Base-by-base conservation (phyloP, 2,888 invertebrate genomes). In the Diadromus collaris region DNA sequence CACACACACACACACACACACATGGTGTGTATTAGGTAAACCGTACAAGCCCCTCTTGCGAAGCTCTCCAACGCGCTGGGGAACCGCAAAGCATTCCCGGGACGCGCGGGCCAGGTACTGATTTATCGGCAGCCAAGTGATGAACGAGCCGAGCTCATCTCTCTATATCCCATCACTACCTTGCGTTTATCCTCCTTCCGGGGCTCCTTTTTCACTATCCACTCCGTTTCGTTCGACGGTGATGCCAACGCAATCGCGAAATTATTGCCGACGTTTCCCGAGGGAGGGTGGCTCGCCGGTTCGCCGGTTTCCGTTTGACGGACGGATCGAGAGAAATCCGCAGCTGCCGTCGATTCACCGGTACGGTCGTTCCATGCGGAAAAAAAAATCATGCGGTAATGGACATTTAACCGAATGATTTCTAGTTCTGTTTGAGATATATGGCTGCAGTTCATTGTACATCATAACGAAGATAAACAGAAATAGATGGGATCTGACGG, bases 31-130 rank as follows among this genome's bases (percentile, higher is more conserved):
- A 77, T 80, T 80, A 74, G 73, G 70, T 68, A 67, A 41, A 21
- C 21, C 13, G 27, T 51, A 74, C 69, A 54, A 78, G 70, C 63
- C 79, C 78, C 78, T 79, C 80, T 88, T 86, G 87, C 86, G 86
- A 86, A 86, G 86, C 85, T 86, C 86, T 87, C 89, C 86, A 87
- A 88, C 88, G 84, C 89, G 87, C 87, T 88, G 88, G 89, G 88
- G 87, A 87, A 89, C 89, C 89, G 87, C 89, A 87, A 88, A 87
- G 86, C 87, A 87, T 88, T 87, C 85, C 85, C 79, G 74, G 77
- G 68, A 71, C 69, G 75, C 70, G 69, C 77, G 76, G 69, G 64
- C 67, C 72, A 21, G 44, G 79, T 86, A 86, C 89, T 89, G 89
- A 90, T 90, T 89, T 90, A 90, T 90, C 87, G 89, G 85, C 82